phyloP scores from a whole-genome alignment of 1,140 invertebrate genomes.

The Idris sp. region DNA sequence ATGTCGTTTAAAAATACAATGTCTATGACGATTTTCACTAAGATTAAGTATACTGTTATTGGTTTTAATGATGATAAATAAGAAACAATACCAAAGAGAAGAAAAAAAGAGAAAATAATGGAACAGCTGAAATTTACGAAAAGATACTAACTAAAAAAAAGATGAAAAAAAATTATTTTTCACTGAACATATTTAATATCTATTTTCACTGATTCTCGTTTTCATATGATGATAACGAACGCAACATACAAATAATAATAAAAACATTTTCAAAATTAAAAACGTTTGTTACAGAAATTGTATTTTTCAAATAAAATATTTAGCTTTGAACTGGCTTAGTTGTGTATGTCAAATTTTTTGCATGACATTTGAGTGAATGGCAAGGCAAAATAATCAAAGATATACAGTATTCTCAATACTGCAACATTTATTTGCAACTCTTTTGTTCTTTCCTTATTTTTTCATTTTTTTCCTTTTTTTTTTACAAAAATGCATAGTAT shows the following conservation, averaged over 20 bases:
- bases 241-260: slow-evolving; percentile 35
- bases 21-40: slow-evolving; percentile 51
- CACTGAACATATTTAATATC: slow-evolving; percentile 36
- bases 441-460: slow-evolving; percentile 16
- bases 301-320: slow-evolving; percentile 59
- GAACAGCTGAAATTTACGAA: too few relatives aligned
- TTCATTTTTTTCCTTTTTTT: slow-evolving; percentile 19
- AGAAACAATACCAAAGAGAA: slow-evolving; percentile 8
- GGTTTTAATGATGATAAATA: slow-evolving; percentile 21
- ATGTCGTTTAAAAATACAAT: slow-evolving; percentile 59
- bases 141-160: too few relatives aligned
- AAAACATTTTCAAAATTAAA: slow-evolving; percentile 51
- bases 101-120: slow-evolving; percentile 4
- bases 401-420: too few relatives aligned
- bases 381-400: slow-evolving; percentile 5
- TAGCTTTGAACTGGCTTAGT: slow-evolving; percentile 41
- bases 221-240: slow-evolving; percentile 27
- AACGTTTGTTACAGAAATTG: slow-evolving; percentile 54
- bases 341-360: slow-evolving; percentile 34
- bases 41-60: slow-evolving; percentile 29
- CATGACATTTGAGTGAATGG: neutral
- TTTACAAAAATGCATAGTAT: slow-evolving; percentile 35
- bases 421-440: slow-evolving; percentile 30
- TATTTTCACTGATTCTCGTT: slow-evolving; percentile 32
- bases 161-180: slow-evolving; percentile 35